phyloP scores from a whole-genome alignment of 2,797 vertebrate species.

The Xiphorhynchus erythropygius region DNA sequence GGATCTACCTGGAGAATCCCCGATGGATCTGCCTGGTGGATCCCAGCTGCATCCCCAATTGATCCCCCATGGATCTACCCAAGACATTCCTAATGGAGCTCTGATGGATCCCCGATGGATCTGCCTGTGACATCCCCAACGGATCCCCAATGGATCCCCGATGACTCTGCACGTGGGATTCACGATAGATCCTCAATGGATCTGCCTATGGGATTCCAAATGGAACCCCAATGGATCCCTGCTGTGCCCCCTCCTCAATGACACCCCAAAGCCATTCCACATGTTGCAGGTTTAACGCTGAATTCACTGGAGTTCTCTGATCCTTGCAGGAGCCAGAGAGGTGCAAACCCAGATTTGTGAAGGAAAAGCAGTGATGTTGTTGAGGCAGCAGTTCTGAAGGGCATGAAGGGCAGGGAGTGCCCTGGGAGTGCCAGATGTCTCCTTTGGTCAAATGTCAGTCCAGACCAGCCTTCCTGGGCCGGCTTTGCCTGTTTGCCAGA shows the following conservation, averaged over 20 bases:
- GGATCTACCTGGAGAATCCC: rapidly evolving
- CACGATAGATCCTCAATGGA: rapidly evolving
- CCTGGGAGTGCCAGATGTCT: not conserved
- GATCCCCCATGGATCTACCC: rapidly evolving
- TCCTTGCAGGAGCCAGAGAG: not conserved
- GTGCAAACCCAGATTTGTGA: not conserved
- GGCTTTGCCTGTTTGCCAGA: not conserved
- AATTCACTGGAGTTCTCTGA: not conserved
- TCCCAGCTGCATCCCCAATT: too few species aligned
- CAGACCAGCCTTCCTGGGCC: not conserved
- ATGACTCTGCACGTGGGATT: too few species aligned
- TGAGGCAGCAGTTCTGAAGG: not conserved
- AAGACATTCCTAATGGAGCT: rapidly evolving
- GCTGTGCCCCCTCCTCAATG: rapidly evolving
- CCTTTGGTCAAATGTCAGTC: not conserved
- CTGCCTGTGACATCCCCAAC: too few species aligned
- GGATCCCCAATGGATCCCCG: rapidly evolving
- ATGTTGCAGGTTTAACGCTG: rapidly evolving
- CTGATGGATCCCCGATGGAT: rapidly evolving
- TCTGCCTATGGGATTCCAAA: rapidly evolving
- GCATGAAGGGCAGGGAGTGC: not conserved
- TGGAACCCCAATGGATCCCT: not conserved
- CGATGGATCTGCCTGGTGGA: rapidly evolving
- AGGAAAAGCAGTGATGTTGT: not conserved
- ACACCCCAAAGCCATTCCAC: rapidly evolving